Evolutionary conservation across 2,888 invertebrate species (phyloP).

Genomic region (Mythimna ferrago): DNA sequence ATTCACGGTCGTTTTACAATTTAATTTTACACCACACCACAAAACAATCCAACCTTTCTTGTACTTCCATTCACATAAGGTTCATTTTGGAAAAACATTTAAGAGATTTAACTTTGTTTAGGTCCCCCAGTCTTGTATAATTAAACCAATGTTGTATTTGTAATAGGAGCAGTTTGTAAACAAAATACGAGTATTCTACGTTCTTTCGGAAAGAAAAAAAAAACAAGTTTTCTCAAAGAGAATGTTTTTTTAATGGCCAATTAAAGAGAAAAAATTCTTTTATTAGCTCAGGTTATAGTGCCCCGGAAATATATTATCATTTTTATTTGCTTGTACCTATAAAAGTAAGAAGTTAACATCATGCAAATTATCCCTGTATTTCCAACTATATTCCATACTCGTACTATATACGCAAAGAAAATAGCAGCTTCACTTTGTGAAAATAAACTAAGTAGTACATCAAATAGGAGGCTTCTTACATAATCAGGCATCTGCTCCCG

Average conservation of each 20-base stretch:
- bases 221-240: too few relatives aligned
- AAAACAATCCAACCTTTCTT: slow-evolving; percentile 9
- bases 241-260: slow-evolving; percentile 15
- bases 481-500: slow-evolving; percentile 59
- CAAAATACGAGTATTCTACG: background rate
- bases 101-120: background rate
- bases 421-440: background rate
- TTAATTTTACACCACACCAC: slow-evolving; percentile 3
- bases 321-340: background rate
- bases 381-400: background rate
- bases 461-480: slow-evolving; percentile 53
- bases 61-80: background rate
- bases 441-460: slow-evolving; percentile 23
- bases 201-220: background rate
- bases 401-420: slow-evolving; percentile 6
- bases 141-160: slow-evolving; percentile 16
- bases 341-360: background rate
- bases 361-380: slow-evolving; percentile 5
- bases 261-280: background rate
- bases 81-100: slow-evolving; percentile 6
- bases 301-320: background rate
- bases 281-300: background rate
- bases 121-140: background rate
- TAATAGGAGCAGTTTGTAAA: background rate
- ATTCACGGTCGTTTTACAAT: slow-evolving; percentile 15